These are phyloP conservation scores for Trachelipus rathkii DNA, from an alignment of 1,140 invertebrate genomes.

Conservation along the genomic window DNA sequence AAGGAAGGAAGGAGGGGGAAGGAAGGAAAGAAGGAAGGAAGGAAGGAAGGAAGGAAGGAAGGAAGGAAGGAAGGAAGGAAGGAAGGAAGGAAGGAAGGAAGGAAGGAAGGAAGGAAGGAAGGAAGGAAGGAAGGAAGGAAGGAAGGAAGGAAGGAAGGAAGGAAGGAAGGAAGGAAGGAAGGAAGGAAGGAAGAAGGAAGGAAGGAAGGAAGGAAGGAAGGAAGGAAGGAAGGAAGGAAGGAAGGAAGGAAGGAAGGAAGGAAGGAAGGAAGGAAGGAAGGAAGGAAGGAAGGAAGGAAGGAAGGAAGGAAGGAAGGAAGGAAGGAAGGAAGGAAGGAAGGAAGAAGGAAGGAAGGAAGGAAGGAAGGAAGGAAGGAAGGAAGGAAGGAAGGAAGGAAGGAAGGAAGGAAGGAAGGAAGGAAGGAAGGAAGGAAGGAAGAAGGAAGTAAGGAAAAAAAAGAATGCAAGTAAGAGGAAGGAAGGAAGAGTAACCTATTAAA, in stretches of 20 bases:
- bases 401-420: no score
- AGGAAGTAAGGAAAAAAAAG: no score
- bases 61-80: background rate
- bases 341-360: constrained; percentile 1
- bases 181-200: background rate
- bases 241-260: no score
- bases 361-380: constrained; percentile 7
- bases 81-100: no score
- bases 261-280: constrained; percentile 7
- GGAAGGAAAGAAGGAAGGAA: background rate
- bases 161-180: background rate
- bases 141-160: constrained; percentile 7
- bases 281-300: background rate
- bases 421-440: constrained; percentile 8
- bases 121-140: constrained; percentile 7
- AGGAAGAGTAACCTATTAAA: constrained; percentile 5
- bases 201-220: background rate
- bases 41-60: background rate
- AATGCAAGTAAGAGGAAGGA: no score
- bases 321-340: background rate
- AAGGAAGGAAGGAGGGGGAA: background rate
- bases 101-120: constrained; percentile 8
- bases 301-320: constrained; percentile 1
- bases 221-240: background rate
- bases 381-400: constrained; percentile 7